A percentile compares a stretch with the other conserved stretches of the same genome.
Evolutionary conservation across 2,113 vertebrate genomes (phyloP).

Genomic region (Leucopsar rothschildi): DNA sequence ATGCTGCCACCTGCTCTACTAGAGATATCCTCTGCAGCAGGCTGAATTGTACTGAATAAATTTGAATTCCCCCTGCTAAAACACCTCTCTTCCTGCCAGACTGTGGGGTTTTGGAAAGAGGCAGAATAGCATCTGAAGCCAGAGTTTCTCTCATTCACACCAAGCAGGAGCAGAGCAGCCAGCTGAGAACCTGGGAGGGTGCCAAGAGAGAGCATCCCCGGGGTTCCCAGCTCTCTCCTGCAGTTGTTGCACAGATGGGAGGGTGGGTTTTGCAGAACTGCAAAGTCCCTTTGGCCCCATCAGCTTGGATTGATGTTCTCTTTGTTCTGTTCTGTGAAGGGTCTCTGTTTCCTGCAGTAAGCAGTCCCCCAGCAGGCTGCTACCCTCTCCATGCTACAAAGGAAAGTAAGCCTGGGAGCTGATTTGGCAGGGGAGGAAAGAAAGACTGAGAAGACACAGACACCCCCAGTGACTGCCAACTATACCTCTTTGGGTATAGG

Average conservation of each 20-base stretch:
- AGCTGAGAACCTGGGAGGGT: background rate
- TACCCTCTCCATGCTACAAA: background rate
- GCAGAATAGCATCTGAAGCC: background rate
- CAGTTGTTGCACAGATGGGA: background rate
- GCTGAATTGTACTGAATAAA: constrained; percentile 9
- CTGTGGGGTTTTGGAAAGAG: background rate
- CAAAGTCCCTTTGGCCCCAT: background rate
- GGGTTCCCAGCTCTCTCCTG: background rate
- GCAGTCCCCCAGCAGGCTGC: background rate
- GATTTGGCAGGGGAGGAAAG: background rate
- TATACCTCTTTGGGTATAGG: background rate
- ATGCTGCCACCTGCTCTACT: background rate
- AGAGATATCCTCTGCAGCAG: background rate
- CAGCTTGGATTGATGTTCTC: background rate
- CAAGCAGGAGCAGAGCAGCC: background rate
- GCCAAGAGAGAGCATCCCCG: background rate
- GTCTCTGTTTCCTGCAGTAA: background rate
- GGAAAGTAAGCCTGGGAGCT: background rate
- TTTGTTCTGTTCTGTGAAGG: background rate
- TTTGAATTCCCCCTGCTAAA: background rate
- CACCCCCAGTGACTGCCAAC: background rate
- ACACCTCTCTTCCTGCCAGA: constrained; percentile 7
- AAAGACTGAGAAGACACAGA: background rate
- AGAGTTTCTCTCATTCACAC: constrained; percentile 9
- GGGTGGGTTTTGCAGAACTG: background rate